Percentiles rank a stretch among this genome's conserved stretches.
phyloP scores from a whole-genome alignment of 1,140 invertebrate genomes.

The Odontomachus brunneus region DNA sequence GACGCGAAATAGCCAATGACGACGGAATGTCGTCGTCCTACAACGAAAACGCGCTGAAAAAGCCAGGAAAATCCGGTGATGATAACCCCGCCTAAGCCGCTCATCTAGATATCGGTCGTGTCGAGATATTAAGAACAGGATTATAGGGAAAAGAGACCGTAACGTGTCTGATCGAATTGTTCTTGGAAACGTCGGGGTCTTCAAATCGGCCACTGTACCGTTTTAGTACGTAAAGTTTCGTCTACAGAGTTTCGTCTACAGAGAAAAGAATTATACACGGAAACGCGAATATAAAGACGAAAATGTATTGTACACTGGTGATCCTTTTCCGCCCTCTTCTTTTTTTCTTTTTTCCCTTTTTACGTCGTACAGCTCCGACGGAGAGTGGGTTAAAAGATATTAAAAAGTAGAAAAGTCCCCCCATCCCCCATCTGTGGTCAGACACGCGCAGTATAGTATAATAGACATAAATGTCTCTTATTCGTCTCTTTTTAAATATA shows the following conservation, averaged over 20 bases:
- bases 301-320: no score
- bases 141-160: neutral
- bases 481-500: slow-evolving; percentile 47
- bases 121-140: neutral
- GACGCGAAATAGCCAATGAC: no score
- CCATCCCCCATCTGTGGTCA: neutral
- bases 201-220: no score
- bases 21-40: no score
- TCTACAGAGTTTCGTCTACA: neutral
- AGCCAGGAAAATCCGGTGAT: slow-evolving; percentile 1
- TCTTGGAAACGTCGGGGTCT: neutral
- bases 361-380: neutral
- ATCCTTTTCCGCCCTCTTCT: neutral
- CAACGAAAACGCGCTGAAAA: neutral
- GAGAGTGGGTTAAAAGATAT: slow-evolving; percentile 7
- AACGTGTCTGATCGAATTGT: no score
- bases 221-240: neutral
- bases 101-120: neutral
- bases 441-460: neutral
- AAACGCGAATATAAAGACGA: no score
- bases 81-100: neutral
- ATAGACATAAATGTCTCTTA: slow-evolving; percentile 45
- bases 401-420: slow-evolving; percentile 11
- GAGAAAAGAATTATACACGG: neutral
- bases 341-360: neutral